Conservation (phyloP, 1,140 invertebrate genomes). For the Pseudomyrmex dendroicus region DNA sequence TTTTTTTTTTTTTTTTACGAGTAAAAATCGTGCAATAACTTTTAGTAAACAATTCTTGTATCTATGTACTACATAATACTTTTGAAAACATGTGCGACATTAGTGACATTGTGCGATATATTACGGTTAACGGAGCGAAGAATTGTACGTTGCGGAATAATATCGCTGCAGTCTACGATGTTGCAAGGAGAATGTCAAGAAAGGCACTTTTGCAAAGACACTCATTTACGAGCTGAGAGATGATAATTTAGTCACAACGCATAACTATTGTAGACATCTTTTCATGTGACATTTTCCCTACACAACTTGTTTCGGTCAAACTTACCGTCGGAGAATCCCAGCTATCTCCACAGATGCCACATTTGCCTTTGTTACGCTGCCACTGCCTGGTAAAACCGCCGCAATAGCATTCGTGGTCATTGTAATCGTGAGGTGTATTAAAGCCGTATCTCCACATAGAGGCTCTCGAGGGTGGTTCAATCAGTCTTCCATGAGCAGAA, state of each 20-base stretch:
- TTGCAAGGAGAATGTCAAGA: conserved; percentile 43
- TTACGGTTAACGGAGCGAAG: conserved; percentile 39
- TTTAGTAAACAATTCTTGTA: background rate
- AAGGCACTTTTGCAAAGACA: background rate
- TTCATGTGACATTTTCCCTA: background rate
- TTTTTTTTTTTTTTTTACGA: too few species aligned
- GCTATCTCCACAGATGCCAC: conserved; percentile 94
- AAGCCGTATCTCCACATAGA: conserved; percentile 92
- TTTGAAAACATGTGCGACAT: conserved; percentile 43
- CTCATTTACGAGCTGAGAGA: too few species aligned
- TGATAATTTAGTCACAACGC: too few species aligned
- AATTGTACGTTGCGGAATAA: conserved; percentile 35
- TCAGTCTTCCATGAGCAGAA: conserved; percentile 90
- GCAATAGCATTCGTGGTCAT: conserved; percentile 95
- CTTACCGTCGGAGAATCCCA: conserved; percentile 88
- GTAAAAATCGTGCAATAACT: too few species aligned
- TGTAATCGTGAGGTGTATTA: conserved; percentile 89
- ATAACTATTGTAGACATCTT: background rate
- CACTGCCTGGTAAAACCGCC: conserved; percentile 94
- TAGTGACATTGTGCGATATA: conserved; percentile 23
- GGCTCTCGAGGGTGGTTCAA: conserved; percentile 93
- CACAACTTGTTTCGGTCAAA: background rate
- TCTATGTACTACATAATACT: conserved; percentile 25
- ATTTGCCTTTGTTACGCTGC: conserved; percentile 91
- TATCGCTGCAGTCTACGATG: conserved; percentile 45